Evolutionary conservation across 2,113 vertebrate genomes (phyloP), one percentile per base, ranked within the genome.

Genomic region (Riparia riparia): DNA sequence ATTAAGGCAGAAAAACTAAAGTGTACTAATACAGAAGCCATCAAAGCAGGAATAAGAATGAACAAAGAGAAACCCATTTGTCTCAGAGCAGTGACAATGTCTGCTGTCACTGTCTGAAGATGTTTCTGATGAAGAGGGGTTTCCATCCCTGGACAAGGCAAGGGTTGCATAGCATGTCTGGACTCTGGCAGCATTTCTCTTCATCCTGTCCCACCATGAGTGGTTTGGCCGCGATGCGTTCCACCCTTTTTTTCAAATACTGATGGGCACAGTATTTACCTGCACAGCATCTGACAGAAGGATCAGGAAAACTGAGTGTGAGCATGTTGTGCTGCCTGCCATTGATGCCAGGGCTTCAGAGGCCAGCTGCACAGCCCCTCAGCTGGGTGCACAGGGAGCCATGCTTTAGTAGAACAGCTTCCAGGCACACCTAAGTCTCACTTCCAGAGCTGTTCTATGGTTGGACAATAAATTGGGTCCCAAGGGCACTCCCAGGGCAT

Each of bases 201-300:
- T 71, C 15, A 26, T 60, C 17, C 22, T 10, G 6, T 50, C 37
- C 31, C 47, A 60, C 31, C 2, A 3, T 12, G 19, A 44, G 24
- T n/a, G 20, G 6, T 20, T 72, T 1, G 1, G 24, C 16, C 39
- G 78, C 0, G 0, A 12, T 14, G 17, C 0, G 0, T 18, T n/a
- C 32, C 51, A 37, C 7, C 3, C 8, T 2, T 26, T 65, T 68
- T 72, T 68, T 9, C 14, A 31, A 31, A 17, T 31, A 26, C 49
- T 3, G 9, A 14, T 5, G 13, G 47, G n/a, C 8, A 29, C 16
- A 12, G 17, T 20, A 18, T 51, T 64, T 58, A 32, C 45, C 61
- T n/a, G 31, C 14, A 64, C 26, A 7, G 29, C 65, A 50, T 16
- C 70, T 42, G 56, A 54, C 17, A 65, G 68, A 32, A 54, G 41